phyloP scores from a whole-genome alignment of 2,888 invertebrate species.

The Hirtodrosophila alboralis region DNA sequence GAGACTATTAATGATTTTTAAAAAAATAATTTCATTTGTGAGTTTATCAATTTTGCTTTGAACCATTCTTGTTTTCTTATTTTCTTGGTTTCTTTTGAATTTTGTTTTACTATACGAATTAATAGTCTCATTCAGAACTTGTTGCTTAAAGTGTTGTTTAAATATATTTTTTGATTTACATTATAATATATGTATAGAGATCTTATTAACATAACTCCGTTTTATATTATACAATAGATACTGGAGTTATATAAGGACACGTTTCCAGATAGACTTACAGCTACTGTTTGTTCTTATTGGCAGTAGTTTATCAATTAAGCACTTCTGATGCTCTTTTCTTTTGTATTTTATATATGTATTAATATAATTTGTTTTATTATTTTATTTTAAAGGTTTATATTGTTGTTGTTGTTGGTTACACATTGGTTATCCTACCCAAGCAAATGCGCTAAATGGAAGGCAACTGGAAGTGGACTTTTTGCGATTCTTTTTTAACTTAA shows the following conservation, averaged over 20 bases:
- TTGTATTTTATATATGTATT: conserved; percentile 12
- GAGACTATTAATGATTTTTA: conserved; percentile 82
- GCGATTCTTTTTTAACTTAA: conserved; percentile 30
- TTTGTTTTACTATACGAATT: conserved; percentile 57
- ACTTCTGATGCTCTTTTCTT: conserved; percentile 47
- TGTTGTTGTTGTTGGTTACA: conserved; percentile 38
- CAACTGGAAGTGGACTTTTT: conserved; percentile 47
- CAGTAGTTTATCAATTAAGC: conserved; percentile 77
- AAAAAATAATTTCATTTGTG: conserved; percentile 47
- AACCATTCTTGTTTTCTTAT: conserved; percentile 21
- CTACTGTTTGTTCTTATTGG: conserved; percentile 84
- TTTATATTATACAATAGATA: conserved; percentile 47
- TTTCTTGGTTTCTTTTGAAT: conserved; percentile 18
- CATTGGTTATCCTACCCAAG: conserved; percentile 77
- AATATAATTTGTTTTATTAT: conserved; percentile 20
- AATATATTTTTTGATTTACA: conserved; percentile 78
- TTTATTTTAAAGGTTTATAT: conserved; percentile 27
- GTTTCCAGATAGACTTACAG: conserved; percentile 68
- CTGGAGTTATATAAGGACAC: conserved; percentile 34
- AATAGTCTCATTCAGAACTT: conserved; percentile 84
- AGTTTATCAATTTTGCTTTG: conserved; percentile 41
- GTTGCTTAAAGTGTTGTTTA: conserved; percentile 80
- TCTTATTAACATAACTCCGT: conserved; percentile 41
- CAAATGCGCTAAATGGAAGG: conserved; percentile 67
- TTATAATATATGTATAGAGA: conserved; percentile 19